Base-by-base conservation (phyloP, 2,888 invertebrate genomes). In the Ectemnius continuus region DNA sequence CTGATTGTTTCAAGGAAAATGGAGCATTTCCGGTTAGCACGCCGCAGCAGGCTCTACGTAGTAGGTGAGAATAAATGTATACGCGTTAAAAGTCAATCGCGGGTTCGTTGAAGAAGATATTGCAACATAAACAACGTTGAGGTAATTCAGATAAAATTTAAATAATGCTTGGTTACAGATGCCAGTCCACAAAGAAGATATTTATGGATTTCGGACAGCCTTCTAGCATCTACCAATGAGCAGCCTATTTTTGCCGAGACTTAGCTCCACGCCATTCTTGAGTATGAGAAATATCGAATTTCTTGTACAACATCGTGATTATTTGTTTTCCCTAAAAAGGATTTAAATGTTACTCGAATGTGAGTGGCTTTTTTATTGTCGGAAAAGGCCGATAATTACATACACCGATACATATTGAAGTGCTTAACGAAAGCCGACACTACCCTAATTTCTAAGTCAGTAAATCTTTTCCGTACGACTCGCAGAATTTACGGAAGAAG, bases 281-380 rank as follows among this genome's bases (percentile, higher is more conserved):
- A 79, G 82, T 82, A 84, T 83, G 85, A 75, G 83, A 85, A 83
- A 85, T 85, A 61, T 67, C 69, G 63, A 67, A 81, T 87, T 85
- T 83, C 82, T 85, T 84, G 84, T 86, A 78, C 85, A 82, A 77
- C 73, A 72, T 81, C 87, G 86, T 86, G 88, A 86, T 85, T 70
- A 84, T 88, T 85, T 85, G 82, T 88, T 87, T 84, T 80, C 84
- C 87, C 83, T 88, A 86, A 85, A 84, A 86, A 83, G 88, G 86
- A 87, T 84, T 84, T 85, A 85, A 83, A 88, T 85, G 70, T 87
- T 83, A 80, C 80, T 80, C 80, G 78, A 78, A 88, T 88, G 89
- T 89, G 88, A 88, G 89, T 89, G 87, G 83, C 84, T 85, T 83
- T 84, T 79, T 76, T 81, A 77, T 83, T 80, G 80, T 83, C 81